Evolutionary conservation across 92 coral and sea anemone genomes (phyloP).

Genomic region (Galaxea fascicularis): DNA sequence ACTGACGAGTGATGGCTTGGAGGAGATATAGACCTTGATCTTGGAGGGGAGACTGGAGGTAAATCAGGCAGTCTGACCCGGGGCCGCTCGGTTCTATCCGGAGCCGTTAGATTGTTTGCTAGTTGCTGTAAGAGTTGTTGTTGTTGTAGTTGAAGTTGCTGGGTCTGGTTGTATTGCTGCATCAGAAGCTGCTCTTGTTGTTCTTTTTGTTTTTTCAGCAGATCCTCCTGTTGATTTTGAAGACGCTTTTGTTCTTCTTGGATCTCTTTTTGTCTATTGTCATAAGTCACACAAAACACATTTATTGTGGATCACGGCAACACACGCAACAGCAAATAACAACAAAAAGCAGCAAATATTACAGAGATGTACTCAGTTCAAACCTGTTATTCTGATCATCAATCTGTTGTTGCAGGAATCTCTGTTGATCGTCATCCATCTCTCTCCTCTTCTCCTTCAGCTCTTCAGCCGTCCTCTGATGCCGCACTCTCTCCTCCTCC

Average conservation of each 20-base stretch:
- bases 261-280: constrained; percentile 53
- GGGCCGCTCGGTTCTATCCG: constrained; percentile 35
- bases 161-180: constrained; percentile 89
- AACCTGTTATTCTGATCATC: constrained; percentile 50
- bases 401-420: constrained; percentile 41
- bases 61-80: constrained; percentile 49
- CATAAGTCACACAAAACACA: background rate
- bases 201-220: constrained; percentile 83
- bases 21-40: constrained; percentile 63
- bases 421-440: constrained; percentile 36
- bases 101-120: constrained; percentile 73
- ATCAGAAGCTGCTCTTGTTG: constrained; percentile 91
- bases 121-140: constrained; percentile 78
- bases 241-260: constrained; percentile 92
- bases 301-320: too few species aligned
- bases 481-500: constrained; percentile 81
- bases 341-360: too few species aligned
- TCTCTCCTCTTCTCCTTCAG: constrained; percentile 45
- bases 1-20: constrained; percentile 56
- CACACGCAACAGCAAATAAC: too few species aligned
- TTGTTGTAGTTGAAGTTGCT: constrained; percentile 85
- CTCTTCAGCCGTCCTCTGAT: constrained; percentile 67
- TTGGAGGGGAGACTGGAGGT: constrained; percentile 63
- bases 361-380: background rate
- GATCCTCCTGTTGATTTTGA: constrained; percentile 91